These are phyloP conservation scores for Cactoblastis cactorum DNA, from an alignment of 2,888 invertebrate genomes.

Conservation along the genomic window DNA sequence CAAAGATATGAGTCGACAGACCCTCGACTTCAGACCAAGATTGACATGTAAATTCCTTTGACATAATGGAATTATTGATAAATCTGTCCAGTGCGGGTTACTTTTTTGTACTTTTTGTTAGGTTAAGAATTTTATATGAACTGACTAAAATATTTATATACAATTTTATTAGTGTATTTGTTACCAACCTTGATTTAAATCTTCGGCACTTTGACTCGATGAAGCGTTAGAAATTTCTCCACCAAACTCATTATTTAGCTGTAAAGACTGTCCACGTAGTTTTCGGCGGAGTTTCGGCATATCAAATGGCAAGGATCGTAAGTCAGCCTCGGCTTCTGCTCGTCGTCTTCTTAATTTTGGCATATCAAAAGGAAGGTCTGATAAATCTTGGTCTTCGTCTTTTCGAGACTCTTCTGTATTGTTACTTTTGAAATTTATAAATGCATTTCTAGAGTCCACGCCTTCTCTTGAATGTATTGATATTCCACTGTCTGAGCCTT, in stretches of 20 bases:
- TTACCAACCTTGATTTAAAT: conserved; percentile 83
- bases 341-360: conserved; percentile 88
- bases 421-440: conserved; percentile 81
- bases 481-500: conserved; percentile 93
- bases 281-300: conserved; percentile 93
- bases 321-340: conserved; percentile 87
- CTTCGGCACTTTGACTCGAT: conserved; percentile 89
- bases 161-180: conserved; percentile 13
- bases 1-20: conserved; percentile 58
- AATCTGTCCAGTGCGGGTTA: neutral
- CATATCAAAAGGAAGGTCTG: conserved; percentile 93
- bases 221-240: conserved; percentile 88
- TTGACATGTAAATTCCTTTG: conserved; percentile 52
- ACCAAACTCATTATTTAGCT: conserved; percentile 82
- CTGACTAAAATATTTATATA: neutral
- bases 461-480: conserved; percentile 91
- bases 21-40: conserved; percentile 49
- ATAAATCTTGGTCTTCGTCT: conserved; percentile 82
- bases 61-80: conserved; percentile 24
- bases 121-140: neutral
- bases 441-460: conserved; percentile 82
- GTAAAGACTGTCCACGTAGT: conserved; percentile 81
- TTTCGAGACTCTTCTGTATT: conserved; percentile 73
- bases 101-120: neutral
- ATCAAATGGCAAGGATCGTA: conserved; percentile 91